A percentile compares a stretch with the other conserved stretches of the same genome.
phyloP scores from a whole-genome alignment of 2,797 vertebrate species.

The Schizopygopsis malacanthus region DNA sequence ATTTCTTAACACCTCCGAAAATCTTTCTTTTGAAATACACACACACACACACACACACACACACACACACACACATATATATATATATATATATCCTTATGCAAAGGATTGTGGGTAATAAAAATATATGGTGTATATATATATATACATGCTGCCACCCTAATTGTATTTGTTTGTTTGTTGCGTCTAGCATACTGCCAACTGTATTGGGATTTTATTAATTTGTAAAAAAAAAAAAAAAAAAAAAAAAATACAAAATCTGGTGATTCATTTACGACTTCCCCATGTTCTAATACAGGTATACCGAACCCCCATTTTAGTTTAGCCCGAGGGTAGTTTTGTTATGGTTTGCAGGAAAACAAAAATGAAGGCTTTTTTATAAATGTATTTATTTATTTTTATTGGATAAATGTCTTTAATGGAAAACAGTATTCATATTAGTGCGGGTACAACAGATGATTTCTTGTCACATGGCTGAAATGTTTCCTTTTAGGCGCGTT shows the following conservation, averaged over 20 bases:
- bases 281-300: neutral
- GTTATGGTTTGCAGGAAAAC: neutral
- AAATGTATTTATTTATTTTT: neutral
- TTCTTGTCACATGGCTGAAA: neutral
- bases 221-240: neutral
- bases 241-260: neutral
- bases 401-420: neutral
- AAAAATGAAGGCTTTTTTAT: neutral
- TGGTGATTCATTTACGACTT: neutral
- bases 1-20: neutral
- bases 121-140: too few species aligned
- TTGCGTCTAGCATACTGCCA: neutral
- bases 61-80: too few species aligned
- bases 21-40: neutral
- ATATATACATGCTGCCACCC: neutral
- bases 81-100: too few species aligned
- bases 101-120: too few species aligned
- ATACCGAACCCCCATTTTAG: neutral
- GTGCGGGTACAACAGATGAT: neutral
- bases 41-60: too few species aligned
- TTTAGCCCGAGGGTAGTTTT: neutral
- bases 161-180: neutral
- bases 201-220: neutral
- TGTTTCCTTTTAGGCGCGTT: too few species aligned
- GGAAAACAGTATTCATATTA: neutral